These are phyloP conservation scores for Labia minor DNA, from an alignment of 2,888 invertebrate genomes.

Conservation along the genomic window DNA sequence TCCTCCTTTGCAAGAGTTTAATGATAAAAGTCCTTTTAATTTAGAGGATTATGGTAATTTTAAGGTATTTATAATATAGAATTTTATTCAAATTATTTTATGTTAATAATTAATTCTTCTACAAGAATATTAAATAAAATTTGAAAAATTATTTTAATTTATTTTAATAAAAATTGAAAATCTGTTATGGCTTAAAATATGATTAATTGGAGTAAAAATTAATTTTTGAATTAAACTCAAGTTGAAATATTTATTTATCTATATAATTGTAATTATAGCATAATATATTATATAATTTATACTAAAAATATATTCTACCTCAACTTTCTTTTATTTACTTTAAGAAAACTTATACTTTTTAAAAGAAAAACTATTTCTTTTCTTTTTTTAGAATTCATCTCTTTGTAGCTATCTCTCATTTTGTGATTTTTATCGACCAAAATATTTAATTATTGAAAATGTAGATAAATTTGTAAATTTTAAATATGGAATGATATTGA, in stretches of 20 bases:
- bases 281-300: too few relatives aligned
- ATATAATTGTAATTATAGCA: too few relatives aligned
- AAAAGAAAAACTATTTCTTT: too few relatives aligned
- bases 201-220: too few relatives aligned
- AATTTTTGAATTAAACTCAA: not conserved
- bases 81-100: not conserved
- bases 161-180: too few relatives aligned
- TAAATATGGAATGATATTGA: conserved; percentile 68
- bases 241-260: not conserved
- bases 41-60: conserved; percentile 72
- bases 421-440: conserved; percentile 75
- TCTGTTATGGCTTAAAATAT: too few relatives aligned
- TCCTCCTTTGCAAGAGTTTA: conserved; percentile 83
- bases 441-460: conserved; percentile 73
- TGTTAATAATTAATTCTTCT: not conserved
- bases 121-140: not conserved
- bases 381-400: conserved; percentile 32
- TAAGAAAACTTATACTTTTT: too few relatives aligned
- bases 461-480: conserved; percentile 77
- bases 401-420: conserved; percentile 71
- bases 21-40: conserved; percentile 81
- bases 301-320: too few relatives aligned
- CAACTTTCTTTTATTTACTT: too few relatives aligned
- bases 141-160: too few relatives aligned
- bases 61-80: conserved; percentile 40